Percentiles rank a stretch among this genome's conserved stretches.
Conservation (phyloP, 2,113 vertebrate species). For the Trematocara macrostoma region DNA sequence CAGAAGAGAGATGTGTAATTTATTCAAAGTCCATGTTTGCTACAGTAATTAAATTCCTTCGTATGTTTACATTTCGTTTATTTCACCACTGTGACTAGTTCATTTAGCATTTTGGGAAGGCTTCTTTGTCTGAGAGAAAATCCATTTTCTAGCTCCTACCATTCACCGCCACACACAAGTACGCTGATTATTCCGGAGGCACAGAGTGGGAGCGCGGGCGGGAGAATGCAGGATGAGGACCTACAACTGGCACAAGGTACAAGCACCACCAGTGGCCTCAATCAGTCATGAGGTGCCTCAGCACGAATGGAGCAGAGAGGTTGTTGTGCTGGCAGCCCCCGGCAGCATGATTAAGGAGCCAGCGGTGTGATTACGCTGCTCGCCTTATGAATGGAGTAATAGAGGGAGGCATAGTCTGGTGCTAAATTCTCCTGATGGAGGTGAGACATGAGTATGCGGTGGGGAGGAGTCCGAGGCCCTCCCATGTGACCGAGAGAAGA, state of each 20-base stretch:
- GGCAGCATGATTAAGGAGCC: conserved; percentile 51
- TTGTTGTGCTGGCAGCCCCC: conserved; percentile 2
- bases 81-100: neutral
- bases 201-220: neutral
- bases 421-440: conserved; percentile 54
- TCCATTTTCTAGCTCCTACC: neutral
- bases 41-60: neutral
- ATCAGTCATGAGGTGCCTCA: conserved; percentile 40
- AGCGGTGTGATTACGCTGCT: conserved; percentile 17
- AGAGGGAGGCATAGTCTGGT: conserved; percentile 25
- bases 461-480: conserved; percentile 23
- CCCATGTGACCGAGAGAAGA: conserved; percentile 39
- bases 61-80: neutral
- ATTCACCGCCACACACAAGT: neutral
- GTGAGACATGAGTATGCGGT: neutral
- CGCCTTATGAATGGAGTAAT: conserved; percentile 42
- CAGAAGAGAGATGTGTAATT: neutral
- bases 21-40: neutral
- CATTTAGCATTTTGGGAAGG: neutral
- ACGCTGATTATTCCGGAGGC: neutral
- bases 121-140: neutral
- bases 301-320: conserved; percentile 10
- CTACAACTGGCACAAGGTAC: conserved; percentile 8
- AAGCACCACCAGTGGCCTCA: conserved; percentile 35
- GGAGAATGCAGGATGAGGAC: conserved; percentile 18